Base-by-base conservation (phyloP, 2,113 vertebrate genomes). In the Perca fluviatilis region DNA sequence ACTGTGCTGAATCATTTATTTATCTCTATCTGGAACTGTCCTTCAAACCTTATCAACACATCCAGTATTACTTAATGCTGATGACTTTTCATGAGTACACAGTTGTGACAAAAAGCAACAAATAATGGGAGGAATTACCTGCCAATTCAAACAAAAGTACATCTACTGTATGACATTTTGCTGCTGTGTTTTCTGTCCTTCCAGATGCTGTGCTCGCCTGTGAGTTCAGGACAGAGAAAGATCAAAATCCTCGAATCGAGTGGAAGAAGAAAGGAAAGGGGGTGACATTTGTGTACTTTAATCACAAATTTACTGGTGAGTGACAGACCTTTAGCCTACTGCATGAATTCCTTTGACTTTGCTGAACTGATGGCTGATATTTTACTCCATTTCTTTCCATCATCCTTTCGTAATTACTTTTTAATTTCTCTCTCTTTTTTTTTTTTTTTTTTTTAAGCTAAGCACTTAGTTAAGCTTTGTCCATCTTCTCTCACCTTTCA, bases 241-340 rank as follows among this genome's bases (percentile, higher is more conserved):
- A 94, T 3, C 88, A 83, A 3, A 93, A 88, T 74, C 95, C 96
- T 67, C 96, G 97, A 58, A 93, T 98, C 49, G 98, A 99, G 91
- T 99, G 98, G 97, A 99, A 99, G 95, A 99, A 97, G 89, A 95
- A 96, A 79, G 95, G 91, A 0, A 78, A 94, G 18, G 93, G 90
- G 3, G 93, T 98, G 68, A 96, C 96, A 3, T 98, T 97, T 89
- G 97, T 99, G 60, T 99, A 97, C 85, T 98, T 96, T 46, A 92
- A 95, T 15, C 86, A 95, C 56, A 88, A 94, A 86, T 96, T 99
- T 77, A 94, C 92, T 87, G 95, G 98, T 98, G 94, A 89, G 93
- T 82, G 4, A 76, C 78, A 70, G 57, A 74, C 11, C 51, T 25
- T 91, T 70, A 11, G 40, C 10, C 9, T 43, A 75, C 74, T 77